Evolutionary conservation across 2,797 vertebrate species (phyloP), one percentile per base, ranked within the genome.

Genomic region (Sebastolobus alascanus): DNA sequence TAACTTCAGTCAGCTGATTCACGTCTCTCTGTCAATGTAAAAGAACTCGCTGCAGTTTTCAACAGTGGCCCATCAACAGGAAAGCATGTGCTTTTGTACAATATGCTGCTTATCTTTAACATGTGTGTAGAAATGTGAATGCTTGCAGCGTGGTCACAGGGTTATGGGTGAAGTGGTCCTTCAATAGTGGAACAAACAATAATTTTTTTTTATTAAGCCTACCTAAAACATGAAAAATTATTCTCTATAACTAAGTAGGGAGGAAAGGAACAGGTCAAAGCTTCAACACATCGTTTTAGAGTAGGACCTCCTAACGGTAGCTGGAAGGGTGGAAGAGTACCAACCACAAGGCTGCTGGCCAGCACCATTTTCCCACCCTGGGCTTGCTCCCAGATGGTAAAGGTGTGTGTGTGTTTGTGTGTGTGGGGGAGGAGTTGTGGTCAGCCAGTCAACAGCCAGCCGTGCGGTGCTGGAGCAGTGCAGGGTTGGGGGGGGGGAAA

Each of bases 401-500:
- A 43, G 0, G 40, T 3, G 40, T 40, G 38, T 40, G 38, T 40
- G 38, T 43, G 14, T 43, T 13, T 31, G 29, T 31, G 31, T n/a
- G 59, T 4, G 7, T 22, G n/a, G 6, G 6, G 14, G 35, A 50
- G 2, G 33, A 14, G 13, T n/a, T 56, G 90, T 80, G 87, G 68
- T 79, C 84, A 89, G 90, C 86, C 82, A 89, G 76, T 85, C 59
- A 73, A 56, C 79, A 83, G 87, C 84, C 90, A 94, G 93, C 80
- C 66, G 79, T 94, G 92, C 73, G 9, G 68, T 69, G 76, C 69
- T 77, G 74, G 3, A 31, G 29, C 56, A 68, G 80, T 27, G 80
- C 69, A 66, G 33, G 16, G 18, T 11, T 33, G 33, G 52, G 22
- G 8, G 46, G 0, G 18, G 46, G 43, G 38, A 10, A 5, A 40